phyloP scores from a whole-genome alignment of 2,797 vertebrate genomes.

The Xenentodon cancila region DNA sequence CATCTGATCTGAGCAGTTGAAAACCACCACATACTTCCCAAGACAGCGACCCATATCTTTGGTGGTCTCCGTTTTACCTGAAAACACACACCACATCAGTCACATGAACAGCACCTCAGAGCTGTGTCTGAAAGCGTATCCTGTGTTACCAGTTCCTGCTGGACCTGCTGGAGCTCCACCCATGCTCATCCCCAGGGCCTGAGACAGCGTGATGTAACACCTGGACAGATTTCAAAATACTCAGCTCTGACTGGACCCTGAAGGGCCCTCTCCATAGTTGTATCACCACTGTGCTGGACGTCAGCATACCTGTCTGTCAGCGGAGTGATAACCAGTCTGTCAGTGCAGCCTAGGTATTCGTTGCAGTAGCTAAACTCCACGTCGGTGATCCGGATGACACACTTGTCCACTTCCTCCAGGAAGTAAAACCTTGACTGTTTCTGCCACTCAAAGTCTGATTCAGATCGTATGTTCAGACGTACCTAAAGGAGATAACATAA shows the following conservation, averaged over 20 bases:
- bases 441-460: conserved; percentile 91
- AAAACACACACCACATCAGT: too few species aligned
- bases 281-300: too few species aligned
- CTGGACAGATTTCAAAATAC: conserved; percentile 60
- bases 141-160: conserved; percentile 54
- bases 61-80: conserved; percentile 83
- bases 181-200: conserved; percentile 91
- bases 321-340: conserved; percentile 93
- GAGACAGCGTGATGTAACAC: conserved; percentile 89
- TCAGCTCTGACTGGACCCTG: too few species aligned
- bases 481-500: conserved; percentile 1
- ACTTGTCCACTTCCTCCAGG: conserved; percentile 85
- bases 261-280: too few species aligned
- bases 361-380: conserved; percentile 92
- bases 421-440: conserved; percentile 95
- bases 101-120: too few species aligned
- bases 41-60: conserved; percentile 91
- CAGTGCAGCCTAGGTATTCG: conserved; percentile 92
- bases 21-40: conserved; percentile 91
- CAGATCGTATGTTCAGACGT: too few species aligned
- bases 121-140: too few species aligned
- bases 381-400: conserved; percentile 86
- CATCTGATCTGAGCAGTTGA: conserved; percentile 93
- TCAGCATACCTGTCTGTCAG: conserved; percentile 82
- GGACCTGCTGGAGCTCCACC: conserved; percentile 89